Conservation (phyloP, 2,113 vertebrate species). For the Octodon degus region DNA sequence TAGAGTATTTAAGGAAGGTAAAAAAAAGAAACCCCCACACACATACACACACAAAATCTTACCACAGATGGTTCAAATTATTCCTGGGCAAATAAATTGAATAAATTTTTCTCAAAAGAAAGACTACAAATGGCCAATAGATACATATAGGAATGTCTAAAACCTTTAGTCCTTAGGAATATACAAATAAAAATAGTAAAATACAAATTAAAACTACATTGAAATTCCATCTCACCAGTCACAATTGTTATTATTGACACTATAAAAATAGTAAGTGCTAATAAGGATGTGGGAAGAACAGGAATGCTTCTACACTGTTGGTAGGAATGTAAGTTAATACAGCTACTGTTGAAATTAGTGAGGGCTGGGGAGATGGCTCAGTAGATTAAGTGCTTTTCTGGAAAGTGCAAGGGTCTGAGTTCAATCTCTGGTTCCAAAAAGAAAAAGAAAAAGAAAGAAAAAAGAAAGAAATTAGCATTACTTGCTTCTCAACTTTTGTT, state of each 20-base stretch:
- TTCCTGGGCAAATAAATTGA: not conserved
- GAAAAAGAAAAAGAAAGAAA: too few species aligned
- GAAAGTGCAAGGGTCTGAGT: too few species aligned
- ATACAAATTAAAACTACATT: not conserved
- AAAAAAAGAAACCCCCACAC: not conserved
- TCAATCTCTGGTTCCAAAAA: too few species aligned
- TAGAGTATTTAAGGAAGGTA: not conserved
- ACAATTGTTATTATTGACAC: not conserved
- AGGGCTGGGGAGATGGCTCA: too few species aligned
- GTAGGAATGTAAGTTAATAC: not conserved
- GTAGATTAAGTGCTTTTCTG: too few species aligned
- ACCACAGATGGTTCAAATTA: not conserved
- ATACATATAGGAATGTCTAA: not conserved
- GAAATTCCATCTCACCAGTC: not conserved
- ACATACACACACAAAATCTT: not conserved
- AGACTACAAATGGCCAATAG: not conserved
- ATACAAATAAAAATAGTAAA: not conserved
- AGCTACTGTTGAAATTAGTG: not conserved
- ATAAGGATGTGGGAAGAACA: not conserved
- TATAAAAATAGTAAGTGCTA: not conserved
- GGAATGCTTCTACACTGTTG: not conserved
- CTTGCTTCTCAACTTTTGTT: not conserved
- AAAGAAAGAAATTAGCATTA: not conserved
- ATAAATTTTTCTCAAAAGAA: not conserved
- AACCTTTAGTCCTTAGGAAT: not conserved